Evolutionary conservation across 2,797 vertebrate species (phyloP), one percentile per base, ranked within the genome.

Genomic region (Halcyon badia): DNA sequence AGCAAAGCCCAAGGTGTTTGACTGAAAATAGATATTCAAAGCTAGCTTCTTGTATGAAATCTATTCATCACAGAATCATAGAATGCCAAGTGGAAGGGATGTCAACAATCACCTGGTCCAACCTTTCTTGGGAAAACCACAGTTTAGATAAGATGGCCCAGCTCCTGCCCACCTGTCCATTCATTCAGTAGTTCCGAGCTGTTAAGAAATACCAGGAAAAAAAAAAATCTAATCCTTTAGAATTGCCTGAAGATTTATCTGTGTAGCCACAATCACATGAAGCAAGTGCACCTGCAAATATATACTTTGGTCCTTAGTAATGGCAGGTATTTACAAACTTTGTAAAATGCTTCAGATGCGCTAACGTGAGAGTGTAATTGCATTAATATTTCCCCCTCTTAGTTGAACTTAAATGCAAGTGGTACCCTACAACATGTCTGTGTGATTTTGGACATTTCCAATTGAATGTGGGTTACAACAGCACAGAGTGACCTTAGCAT

Each of bases 361-460:
- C 44, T 60, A 64, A 24, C 16, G 7, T 64, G 31, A 12, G 17
- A 61, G 7, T 18, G 11, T 79, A 51, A 51, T 33, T 57, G 25
- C 25, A 30, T 33, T 56, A n/a, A 6, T 76, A 15, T 48, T 78
- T 71, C 26, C 57, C 3, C 8, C 11, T 56, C 31, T 44, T 64
- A 14, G 3, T 4, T 79, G 22, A 82, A 41, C 10, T 57, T 79
- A 44, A 56, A 25, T 54, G 11, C 18, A 31, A 4, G 5, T 64
- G 5, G 18, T 26, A 14, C 14, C 10, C 19, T 54, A 8, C 25
- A 70, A 18, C 35, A 16, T 3, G 11, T 20, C 42, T 69, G 6
- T 3, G 2, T 64, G 49, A 41, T 83, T 87, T 24, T 33, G 18
- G 7, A 54, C 8, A 20, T 64, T 64, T 85, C 60, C 0, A 0